Evolutionary conservation across 2,797 vertebrate genomes (phyloP), one percentile per base, ranked within the genome.

Genomic region (Rhyacichthys aspro): DNA sequence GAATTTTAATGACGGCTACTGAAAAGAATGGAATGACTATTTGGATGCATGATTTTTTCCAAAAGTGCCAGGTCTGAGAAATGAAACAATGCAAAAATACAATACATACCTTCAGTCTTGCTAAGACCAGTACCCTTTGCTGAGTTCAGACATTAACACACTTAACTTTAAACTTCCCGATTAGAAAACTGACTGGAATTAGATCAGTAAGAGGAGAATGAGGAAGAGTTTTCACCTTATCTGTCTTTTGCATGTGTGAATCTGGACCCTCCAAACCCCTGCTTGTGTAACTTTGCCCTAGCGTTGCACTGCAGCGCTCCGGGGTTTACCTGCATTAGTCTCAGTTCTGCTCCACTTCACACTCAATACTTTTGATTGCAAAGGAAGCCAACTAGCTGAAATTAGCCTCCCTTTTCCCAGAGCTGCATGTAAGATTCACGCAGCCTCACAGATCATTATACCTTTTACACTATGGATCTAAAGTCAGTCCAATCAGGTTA

Each of bases 401-500:
- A 72, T 68, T 15, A 61, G 41, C 60, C 58, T 55, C 63, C 23
- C 34, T 5, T 74, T 55, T 67, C 41, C n/a, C 11, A 10, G 42
- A 41, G 38, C 36, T 36, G 39, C 55, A n/a, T 36, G 36, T 11
- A 39, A 48, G 49, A 54, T 33, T 39, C 36, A 39, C 19, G 5
- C 39, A 28, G 19, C 18, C 18, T 23, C 16, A 18, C 32, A 7
- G 44, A 33, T 59, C 66, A 37, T 67, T 67, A 59, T 11, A 47
- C 42, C 64, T 74, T 53, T 60, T 15, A 44, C 63, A 17, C 15
- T 72, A 72, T 72, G 50, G 71, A 74, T 78, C 56, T 32, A 14
- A 10, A 54, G 14, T 37, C 36, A 16, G 49, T 47, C 12, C 43
- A 69, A 68, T 66, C 53, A 33, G 43, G 46, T 19, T 58, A 75